These are phyloP conservation scores for Pterocles gutturalis DNA, from an alignment of 2,113 vertebrate species.

Conservation along the genomic window DNA sequence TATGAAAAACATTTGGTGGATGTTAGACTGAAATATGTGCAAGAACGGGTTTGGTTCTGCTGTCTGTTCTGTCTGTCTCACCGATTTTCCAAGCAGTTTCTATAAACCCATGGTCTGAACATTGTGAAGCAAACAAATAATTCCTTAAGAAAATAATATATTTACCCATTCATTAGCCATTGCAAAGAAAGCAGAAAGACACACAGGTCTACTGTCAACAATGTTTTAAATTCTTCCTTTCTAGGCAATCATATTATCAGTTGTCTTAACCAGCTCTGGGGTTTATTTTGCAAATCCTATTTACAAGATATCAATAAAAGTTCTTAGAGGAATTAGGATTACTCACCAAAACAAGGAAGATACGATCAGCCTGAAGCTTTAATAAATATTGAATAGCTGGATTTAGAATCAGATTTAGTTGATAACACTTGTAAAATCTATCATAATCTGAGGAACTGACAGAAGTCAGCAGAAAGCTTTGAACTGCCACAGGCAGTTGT, in stretches of 20 bases:
- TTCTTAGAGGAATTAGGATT: conserved; percentile 22
- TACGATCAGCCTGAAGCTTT: not conserved
- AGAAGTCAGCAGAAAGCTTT: not conserved
- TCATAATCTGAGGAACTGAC: not conserved
- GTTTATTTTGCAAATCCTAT: conserved; percentile 3
- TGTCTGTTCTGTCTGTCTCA: not conserved
- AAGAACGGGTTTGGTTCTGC: not conserved
- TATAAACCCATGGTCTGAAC: not conserved
- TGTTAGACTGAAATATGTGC: not conserved
- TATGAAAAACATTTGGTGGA: not conserved
- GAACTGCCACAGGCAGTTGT: not conserved
- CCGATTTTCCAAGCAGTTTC: not conserved
- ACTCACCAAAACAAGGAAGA: not conserved
- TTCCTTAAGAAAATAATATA: not conserved
- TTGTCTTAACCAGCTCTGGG: not conserved
- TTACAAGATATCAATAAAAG: not conserved
- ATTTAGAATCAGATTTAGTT: not conserved
- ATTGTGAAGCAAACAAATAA: not conserved
- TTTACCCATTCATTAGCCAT: not conserved
- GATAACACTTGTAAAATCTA: not conserved
- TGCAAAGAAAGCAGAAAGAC: not conserved
- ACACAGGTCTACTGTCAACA: accelerated
- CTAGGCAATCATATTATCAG: not conserved
- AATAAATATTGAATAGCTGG: not conserved
- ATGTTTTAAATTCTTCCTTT: not conserved